Conservation (phyloP, 2,797 vertebrate species). For the Catharus ustulatus region DNA sequence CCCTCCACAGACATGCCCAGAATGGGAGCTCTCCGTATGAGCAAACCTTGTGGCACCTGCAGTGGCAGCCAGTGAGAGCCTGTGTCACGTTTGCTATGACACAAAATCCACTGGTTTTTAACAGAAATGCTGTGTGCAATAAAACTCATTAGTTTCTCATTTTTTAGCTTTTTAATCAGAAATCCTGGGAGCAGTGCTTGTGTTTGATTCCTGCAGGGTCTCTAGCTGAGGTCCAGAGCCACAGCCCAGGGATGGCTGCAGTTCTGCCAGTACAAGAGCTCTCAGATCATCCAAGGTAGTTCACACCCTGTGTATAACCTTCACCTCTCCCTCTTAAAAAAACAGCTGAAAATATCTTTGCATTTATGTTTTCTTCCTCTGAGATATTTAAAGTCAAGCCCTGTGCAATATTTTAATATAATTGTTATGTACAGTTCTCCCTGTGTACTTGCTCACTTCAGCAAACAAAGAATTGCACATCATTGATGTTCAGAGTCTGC, state of each 20-base stretch:
- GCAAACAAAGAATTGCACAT: constrained; percentile 44
- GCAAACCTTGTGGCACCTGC: neutral
- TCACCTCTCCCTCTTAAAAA: neutral
- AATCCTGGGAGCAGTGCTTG: neutral
- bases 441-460: constrained; percentile 37
- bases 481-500: constrained; percentile 12
- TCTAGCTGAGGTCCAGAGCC: neutral
- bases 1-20: neutral
- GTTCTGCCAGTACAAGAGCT: fast-evolving
- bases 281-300: fast-evolving
- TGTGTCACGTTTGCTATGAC: neutral
- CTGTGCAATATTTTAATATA: neutral
- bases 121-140: neutral
- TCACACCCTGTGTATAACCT: neutral
- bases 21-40: neutral
- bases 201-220: neutral
- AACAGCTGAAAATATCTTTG: neutral
- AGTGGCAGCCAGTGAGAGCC: neutral
- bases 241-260: neutral
- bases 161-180: neutral
- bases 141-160: neutral
- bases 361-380: neutral
- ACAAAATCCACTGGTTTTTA: neutral
- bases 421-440: constrained; percentile 23
- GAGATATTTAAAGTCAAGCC: constrained; percentile 1